A percentile compares a stretch with the other conserved stretches of the same genome.
Conservation (phyloP, 2,113 vertebrate genomes). For the Phalacrocorax pelagicus region DNA sequence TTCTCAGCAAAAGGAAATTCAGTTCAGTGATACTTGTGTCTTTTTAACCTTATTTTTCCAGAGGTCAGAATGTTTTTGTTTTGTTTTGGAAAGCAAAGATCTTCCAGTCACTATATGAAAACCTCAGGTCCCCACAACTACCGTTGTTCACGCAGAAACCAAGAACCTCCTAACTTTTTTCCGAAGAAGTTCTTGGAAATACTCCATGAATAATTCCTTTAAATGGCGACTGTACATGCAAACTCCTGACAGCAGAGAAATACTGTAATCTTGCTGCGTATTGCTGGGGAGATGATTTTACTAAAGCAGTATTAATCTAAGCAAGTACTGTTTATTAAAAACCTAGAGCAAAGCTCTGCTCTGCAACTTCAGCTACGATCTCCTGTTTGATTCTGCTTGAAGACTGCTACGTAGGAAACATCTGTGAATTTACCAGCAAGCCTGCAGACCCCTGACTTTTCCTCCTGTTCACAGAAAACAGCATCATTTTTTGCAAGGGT, state of each 20-base stretch:
- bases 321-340: not conserved
- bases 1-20: constrained; percentile 12
- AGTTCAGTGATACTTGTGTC: not conserved
- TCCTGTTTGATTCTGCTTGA: not conserved
- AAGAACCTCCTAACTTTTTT: not conserved
- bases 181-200: not conserved
- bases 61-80: not conserved
- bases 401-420: not conserved
- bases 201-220: not conserved
- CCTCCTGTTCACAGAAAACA: not conserved
- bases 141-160: not conserved
- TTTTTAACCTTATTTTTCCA: not conserved
- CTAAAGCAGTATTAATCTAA: not conserved
- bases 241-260: not conserved
- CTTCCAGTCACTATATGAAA: not conserved
- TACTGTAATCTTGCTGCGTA: not conserved
- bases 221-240: not conserved
- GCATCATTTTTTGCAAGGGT: not conserved
- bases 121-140: not conserved
- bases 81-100: constrained; percentile 8
- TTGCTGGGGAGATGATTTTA: not conserved
- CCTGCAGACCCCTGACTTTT: not conserved
- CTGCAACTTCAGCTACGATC: not conserved
- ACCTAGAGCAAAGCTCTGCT: not conserved
- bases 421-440: not conserved